phyloP scores from a whole-genome alignment of 2,888 invertebrate genomes.

The Clitarchus hookeri region DNA sequence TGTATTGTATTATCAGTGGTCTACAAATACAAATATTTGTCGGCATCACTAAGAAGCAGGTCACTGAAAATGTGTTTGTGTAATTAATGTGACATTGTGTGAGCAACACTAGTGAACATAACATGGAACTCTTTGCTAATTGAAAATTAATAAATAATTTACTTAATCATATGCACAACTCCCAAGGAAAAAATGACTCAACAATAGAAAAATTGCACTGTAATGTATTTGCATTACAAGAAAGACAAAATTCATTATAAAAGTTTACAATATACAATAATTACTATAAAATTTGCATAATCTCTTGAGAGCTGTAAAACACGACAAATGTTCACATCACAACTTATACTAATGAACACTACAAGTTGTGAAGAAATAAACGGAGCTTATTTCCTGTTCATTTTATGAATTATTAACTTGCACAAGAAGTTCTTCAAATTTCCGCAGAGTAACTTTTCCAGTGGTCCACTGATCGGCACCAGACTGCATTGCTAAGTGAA shows the following conservation, averaged over 20 bases:
- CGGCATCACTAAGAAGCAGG: too few relatives aligned
- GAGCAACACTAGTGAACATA: too few relatives aligned
- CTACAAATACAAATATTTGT: too few relatives aligned
- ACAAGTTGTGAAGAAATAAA: background rate
- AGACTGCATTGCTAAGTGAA: conserved; percentile 58
- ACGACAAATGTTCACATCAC: background rate
- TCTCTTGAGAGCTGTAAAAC: background rate
- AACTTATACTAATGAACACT: background rate
- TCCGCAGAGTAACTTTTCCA: conserved; percentile 55
- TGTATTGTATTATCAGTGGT: too few relatives aligned
- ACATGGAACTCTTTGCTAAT: too few relatives aligned
- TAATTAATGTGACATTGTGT: too few relatives aligned
- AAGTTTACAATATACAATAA: background rate
- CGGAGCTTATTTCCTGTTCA: background rate
- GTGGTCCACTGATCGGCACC: conserved; percentile 55
- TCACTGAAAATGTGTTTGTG: too few relatives aligned
- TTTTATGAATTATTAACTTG: background rate
- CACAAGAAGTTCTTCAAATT: conserved; percentile 53
- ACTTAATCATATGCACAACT: too few relatives aligned
- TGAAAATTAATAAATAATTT: too few relatives aligned
- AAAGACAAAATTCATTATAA: background rate
- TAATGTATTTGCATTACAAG: background rate
- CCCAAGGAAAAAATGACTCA: too few relatives aligned
- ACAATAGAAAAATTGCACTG: too few relatives aligned
- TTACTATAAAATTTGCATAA: background rate